Evolutionary conservation across 2,113 vertebrate species (phyloP).

Genomic region (Orthonyx spaldingii): DNA sequence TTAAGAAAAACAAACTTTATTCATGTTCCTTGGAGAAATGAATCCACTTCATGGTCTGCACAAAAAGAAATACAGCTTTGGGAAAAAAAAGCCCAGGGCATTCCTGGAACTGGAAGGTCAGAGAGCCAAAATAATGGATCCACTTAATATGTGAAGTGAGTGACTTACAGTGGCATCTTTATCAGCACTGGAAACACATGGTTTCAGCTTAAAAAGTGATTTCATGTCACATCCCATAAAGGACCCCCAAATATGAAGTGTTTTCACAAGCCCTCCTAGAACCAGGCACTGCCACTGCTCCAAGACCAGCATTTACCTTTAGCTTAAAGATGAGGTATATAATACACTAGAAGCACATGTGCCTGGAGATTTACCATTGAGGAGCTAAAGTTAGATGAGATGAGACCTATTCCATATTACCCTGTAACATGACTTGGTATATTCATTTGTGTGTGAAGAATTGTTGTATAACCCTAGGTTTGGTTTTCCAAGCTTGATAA

Average conservation of each 20-base stretch:
- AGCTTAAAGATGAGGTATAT: neutral
- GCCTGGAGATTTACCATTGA: neutral
- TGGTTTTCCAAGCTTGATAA: neutral
- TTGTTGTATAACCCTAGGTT: neutral
- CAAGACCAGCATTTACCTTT: neutral
- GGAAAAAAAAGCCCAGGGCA: neutral
- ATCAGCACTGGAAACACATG: neutral
- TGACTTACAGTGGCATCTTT: conserved; percentile 2
- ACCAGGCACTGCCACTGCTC: neutral
- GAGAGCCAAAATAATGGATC: conserved; percentile 19
- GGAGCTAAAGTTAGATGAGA: neutral
- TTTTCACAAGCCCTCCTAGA: neutral
- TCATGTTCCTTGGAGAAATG: conserved; percentile 33
- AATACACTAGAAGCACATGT: neutral
- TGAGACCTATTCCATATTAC: neutral
- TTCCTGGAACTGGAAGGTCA: conserved; percentile 33
- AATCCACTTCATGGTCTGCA: neutral
- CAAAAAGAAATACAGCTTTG: conserved; percentile 22
- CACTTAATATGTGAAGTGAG: neutral
- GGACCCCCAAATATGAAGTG: neutral
- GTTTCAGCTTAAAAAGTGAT: neutral
- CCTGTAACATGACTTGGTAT: neutral
- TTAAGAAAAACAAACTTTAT: conserved; percentile 58
- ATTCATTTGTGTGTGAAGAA: neutral
- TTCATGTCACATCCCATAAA: neutral